A percentile compares a stretch with the other conserved stretches of the same genome.
Conservation (phyloP, 2,113 vertebrate genomes). For the Corydoras maculifer region DNA sequence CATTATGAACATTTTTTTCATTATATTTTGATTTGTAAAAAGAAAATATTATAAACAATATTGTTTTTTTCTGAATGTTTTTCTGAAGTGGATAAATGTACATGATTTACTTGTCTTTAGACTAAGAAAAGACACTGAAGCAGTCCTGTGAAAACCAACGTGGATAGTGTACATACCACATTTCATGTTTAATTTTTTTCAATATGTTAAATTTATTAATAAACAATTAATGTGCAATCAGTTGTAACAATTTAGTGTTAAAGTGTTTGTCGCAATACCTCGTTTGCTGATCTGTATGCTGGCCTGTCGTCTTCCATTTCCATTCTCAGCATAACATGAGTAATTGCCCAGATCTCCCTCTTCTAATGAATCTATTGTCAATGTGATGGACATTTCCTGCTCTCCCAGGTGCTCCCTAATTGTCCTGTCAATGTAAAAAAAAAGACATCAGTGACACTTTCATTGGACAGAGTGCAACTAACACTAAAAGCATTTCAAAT, state of each 20-base stretch:
- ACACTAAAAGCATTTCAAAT: no score
- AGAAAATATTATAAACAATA: no score
- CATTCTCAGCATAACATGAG: conserved; percentile 95
- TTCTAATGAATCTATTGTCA: conserved; percentile 89
- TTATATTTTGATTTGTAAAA: conserved; percentile 23
- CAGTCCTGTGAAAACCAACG: no score
- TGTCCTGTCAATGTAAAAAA: conserved; percentile 66
- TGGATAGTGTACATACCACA: no score
- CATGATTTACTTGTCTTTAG: no score
- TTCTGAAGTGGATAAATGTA: no score
- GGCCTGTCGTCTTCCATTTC: conserved; percentile 86
- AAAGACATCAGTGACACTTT: not conserved
- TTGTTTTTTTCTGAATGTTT: no score
- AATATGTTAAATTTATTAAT: no score
- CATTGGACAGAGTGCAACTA: not conserved
- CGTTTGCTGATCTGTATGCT: conserved; percentile 87
- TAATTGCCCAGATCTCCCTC: conserved; percentile 95
- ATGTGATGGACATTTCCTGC: conserved; percentile 91
- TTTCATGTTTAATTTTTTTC: no score
- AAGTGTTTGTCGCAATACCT: conserved; percentile 63
- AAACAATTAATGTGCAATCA: no score
- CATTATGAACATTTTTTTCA: conserved; percentile 18
- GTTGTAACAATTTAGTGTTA: no score
- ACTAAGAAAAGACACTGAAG: no score
- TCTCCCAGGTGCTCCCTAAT: conserved; percentile 93